These are phyloP conservation scores for Listronotus bonariensis DNA, from an alignment of 1,140 invertebrate genomes.

Conservation along the genomic window DNA sequence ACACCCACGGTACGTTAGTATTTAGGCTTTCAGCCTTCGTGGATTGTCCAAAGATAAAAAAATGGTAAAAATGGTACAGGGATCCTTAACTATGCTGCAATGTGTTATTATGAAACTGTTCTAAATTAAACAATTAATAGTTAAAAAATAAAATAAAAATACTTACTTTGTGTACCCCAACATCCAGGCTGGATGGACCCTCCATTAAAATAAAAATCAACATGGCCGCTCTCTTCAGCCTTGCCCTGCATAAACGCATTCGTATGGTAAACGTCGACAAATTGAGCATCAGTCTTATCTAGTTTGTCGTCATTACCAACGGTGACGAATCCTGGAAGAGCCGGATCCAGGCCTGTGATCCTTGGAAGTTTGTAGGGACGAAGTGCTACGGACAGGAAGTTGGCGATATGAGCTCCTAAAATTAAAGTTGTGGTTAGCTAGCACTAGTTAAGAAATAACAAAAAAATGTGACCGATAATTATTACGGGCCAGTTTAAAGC, in stretches of 20 bases:
- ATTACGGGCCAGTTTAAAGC: too few species aligned
- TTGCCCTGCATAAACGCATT: slow-evolving; percentile 84
- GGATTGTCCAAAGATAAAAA: too few species aligned
- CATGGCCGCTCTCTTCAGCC: slow-evolving; percentile 74
- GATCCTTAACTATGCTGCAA: too few species aligned
- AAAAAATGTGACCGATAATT: too few species aligned
- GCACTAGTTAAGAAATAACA: too few species aligned
- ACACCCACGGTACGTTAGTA: too few species aligned
- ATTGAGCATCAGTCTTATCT: slow-evolving; percentile 71
- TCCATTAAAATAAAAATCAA: slow-evolving; percentile 91
- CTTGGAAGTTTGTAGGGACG: slow-evolving; percentile 60
- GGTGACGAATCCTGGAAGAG: slow-evolving; percentile 67
- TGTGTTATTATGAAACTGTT: slow-evolving; percentile 66
- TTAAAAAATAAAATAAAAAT: slow-evolving; percentile 72
- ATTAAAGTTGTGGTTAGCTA: too few species aligned
- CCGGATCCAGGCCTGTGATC: slow-evolving; percentile 71
- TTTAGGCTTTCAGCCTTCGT: too few species aligned
- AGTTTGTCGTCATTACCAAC: slow-evolving; percentile 63
- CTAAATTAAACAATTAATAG: slow-evolving; percentile 72
- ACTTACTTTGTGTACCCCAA: slow-evolving; percentile 69
- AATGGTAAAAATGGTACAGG: too few species aligned
- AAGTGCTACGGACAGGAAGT: slow-evolving; percentile 62
- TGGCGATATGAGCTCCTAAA: slow-evolving; percentile 55
- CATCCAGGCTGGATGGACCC: slow-evolving; percentile 86
- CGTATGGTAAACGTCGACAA: slow-evolving; percentile 88